Base-by-base conservation (phyloP, 1,140 invertebrate genomes). In the Metaphire vulgaris region DNA sequence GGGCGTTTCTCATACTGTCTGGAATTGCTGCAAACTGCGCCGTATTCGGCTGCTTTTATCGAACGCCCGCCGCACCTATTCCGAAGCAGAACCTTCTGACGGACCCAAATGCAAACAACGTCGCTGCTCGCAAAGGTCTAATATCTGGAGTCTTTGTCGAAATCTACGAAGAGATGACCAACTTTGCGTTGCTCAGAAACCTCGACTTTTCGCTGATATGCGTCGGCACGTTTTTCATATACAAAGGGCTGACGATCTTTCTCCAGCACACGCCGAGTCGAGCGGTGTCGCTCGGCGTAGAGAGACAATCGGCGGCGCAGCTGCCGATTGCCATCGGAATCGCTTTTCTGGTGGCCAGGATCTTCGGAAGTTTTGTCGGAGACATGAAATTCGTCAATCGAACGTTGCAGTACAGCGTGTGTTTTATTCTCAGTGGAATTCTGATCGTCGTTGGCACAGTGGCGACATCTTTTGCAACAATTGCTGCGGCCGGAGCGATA, bases 1-100 rank as follows among this genome's bases (percentile, higher is more conserved):
- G 74, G 26, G 64, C 64, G 15, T 29, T 75, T 16, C 28, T 68
- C 21, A 67, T 75, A 28, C 30, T 75, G 64, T 28, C 74, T 28
- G 74, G 74, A 32, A 30, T 75, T 15, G 33, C 74, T 28, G 28
- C 64, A 26, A 75, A 75, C 65, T 69, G 64, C 33, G 68, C 28
- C 68, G 72, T 73, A 15, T 73, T 73, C 56, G 72, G 72, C 15
- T 33, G 16, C n/a, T 33, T 73, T 41, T 73, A 73, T 56, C 32
- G 72, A 56, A n/a, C n/a, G n/a, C 41, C 41, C 6, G 41, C 21
- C 6, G 21, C 41, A 56, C 41, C 41, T 6, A 56, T 56, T 56
- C 41, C 6, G 41, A 56, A 21, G 41, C 21, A 56, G 21, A 56
- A 56, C 6, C 41, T 56, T 21, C 41, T 12, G 41, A 56, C 41